Evolutionary conservation across 1,140 invertebrate genomes (phyloP).

Genomic region (Riptortus pedestris): DNA sequence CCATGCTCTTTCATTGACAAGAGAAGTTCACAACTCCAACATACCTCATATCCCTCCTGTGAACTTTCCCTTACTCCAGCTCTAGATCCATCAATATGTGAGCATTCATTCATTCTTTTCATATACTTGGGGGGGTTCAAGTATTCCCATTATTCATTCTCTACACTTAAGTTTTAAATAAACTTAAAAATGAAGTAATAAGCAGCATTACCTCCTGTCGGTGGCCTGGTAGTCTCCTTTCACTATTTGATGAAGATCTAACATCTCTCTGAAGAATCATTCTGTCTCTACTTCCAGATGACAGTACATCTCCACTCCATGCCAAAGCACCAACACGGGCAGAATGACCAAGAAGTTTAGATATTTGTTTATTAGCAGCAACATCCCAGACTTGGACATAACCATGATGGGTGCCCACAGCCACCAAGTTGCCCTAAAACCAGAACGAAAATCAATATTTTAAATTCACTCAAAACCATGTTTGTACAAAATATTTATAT

Average conservation of each 20-base stretch:
- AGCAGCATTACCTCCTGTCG: slow-evolving; percentile 61
- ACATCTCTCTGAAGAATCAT: slow-evolving; percentile 92
- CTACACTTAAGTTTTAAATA: no score
- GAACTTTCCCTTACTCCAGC: no score
- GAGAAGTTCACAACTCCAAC: no score
- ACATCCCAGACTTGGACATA: slow-evolving; percentile 98
- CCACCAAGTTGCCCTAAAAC: slow-evolving; percentile 75
- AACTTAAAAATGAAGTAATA: no score
- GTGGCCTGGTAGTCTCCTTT: slow-evolving; percentile 77
- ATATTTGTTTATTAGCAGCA: slow-evolving; percentile 81
- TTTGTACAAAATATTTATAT: not conserved
- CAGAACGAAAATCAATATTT: slow-evolving; percentile 24
- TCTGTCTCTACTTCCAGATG: slow-evolving; percentile 89
- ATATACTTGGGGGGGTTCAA: no score
- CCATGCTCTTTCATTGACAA: no score
- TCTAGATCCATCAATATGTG: no score
- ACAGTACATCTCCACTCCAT: slow-evolving; percentile 96
- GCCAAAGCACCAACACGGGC: slow-evolving; percentile 88
- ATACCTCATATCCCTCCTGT: no score
- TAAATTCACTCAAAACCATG: not conserved
- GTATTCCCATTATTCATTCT: no score
- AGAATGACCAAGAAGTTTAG: slow-evolving; percentile 83
- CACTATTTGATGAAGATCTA: slow-evolving; percentile 59
- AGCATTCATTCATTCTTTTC: no score
- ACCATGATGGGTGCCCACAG: slow-evolving; percentile 94